Percentiles rank a stretch among this genome's conserved stretches.
These are phyloP conservation scores for Didymodactylos carnosus DNA, from an alignment of 2,888 invertebrate species.

Conservation along the genomic window DNA sequence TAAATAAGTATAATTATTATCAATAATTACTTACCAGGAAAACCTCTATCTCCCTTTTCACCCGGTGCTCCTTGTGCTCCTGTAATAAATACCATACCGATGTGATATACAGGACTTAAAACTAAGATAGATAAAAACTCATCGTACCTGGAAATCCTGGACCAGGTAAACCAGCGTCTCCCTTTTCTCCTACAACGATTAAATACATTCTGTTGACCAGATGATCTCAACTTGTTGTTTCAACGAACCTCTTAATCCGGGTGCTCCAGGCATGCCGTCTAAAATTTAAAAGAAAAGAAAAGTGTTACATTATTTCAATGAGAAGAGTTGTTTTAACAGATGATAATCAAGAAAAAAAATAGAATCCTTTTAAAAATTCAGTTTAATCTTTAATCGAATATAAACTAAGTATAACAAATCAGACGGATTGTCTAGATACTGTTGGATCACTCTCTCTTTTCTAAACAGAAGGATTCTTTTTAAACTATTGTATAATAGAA, in stretches of 20 bases:
- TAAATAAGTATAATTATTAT: too few species aligned
- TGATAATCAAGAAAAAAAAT: not conserved
- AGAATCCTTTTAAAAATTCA: not conserved
- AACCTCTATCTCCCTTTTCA: not conserved
- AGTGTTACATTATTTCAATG: too few species aligned
- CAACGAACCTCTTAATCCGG: slow-evolving; percentile 3
- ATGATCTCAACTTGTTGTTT: too few species aligned
- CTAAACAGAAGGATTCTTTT: too few species aligned
- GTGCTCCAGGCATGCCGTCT: not conserved
- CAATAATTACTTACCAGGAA: not conserved
- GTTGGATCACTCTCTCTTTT: too few species aligned
- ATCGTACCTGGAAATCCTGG: not conserved
- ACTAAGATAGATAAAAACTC: not conserved
- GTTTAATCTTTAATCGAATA: too few species aligned
- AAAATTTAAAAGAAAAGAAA: too few species aligned
- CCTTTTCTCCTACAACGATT: slow-evolving; percentile 2
- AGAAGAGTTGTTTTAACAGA: too few species aligned
- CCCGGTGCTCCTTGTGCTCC: not conserved
- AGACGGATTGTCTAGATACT: too few species aligned
- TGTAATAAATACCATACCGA: not conserved
- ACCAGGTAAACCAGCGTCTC: not conserved
- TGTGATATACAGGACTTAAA: not conserved
- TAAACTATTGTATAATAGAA: too few species aligned
- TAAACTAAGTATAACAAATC: too few species aligned
- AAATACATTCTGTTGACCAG: too few species aligned